Conservation (phyloP, 1,140 invertebrate species). For the Lutraria rhynchaena region DNA sequence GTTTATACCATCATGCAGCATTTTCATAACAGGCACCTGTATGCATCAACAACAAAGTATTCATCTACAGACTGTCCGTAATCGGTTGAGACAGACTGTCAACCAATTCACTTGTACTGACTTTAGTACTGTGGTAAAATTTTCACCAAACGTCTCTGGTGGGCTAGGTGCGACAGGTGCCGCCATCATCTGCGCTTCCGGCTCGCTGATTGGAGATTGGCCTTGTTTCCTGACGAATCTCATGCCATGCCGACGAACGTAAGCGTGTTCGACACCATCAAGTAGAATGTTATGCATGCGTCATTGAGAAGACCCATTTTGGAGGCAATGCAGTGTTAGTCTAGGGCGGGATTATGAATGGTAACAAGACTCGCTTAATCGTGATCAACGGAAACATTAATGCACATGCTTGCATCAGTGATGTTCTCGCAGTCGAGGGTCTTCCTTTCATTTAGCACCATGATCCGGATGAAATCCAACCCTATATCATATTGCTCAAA, state of each 20-base stretch:
- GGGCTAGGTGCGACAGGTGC: background rate
- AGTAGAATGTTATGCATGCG: background rate
- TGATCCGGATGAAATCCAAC: background rate
- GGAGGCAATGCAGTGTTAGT: conserved; percentile 8
- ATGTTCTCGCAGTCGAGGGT: conserved; percentile 1
- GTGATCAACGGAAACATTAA: conserved; percentile 8
- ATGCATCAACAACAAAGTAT: conserved; percentile 6
- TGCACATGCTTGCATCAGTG: background rate
- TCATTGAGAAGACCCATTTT: background rate
- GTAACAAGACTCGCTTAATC: background rate
- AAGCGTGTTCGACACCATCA: background rate
- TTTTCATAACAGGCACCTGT: background rate
- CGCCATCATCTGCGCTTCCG: background rate
- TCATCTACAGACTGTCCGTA: conserved; percentile 11
- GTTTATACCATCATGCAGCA: background rate
- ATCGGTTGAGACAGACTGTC: background rate
- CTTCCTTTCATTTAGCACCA: conserved; percentile 9
- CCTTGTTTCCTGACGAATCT: background rate
- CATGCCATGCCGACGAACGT: background rate
- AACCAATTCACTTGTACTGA: background rate
- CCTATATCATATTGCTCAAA: no score
- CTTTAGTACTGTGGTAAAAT: background rate
- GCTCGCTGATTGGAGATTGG: background rate
- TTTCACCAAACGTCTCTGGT: background rate
- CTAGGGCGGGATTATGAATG: conserved; percentile 13